These are phyloP conservation scores for Hemibates koningsi DNA, from an alignment of 2,113 vertebrate species.

Conservation along the genomic window DNA sequence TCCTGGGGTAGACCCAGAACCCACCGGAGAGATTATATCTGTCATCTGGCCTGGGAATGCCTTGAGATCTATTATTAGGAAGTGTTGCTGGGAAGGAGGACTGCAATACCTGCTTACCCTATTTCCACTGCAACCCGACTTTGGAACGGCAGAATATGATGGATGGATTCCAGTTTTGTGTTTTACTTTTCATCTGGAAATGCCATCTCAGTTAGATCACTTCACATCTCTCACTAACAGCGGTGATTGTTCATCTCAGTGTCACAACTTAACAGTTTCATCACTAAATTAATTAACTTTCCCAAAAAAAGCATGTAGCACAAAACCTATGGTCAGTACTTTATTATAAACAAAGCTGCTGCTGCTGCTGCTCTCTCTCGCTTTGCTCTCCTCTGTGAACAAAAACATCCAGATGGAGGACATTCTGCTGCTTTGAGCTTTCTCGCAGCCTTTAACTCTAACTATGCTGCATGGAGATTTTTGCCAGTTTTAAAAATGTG, in stretches of 20 bases:
- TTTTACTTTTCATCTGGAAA: neutral
- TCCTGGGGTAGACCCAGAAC: neutral
- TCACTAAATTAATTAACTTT: neutral
- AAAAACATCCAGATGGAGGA: neutral
- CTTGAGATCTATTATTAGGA: neutral
- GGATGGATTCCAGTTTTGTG: neutral
- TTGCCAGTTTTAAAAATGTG: neutral
- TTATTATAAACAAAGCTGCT: neutral
- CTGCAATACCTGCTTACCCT: neutral
- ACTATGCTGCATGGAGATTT: neutral
- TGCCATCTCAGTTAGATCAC: neutral
- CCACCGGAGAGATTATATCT: neutral
- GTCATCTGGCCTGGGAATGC: neutral
- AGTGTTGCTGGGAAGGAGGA: neutral
- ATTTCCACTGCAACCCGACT: neutral
- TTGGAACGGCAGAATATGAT: neutral
- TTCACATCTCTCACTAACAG: neutral
- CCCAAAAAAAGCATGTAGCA: neutral
- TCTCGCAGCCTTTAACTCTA: neutral
- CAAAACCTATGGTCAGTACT: rapidly evolving
- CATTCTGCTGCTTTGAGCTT: neutral
- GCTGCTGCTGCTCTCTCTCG: neutral
- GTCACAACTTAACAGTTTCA: neutral
- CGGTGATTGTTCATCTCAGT: neutral
- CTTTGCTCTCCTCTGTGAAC: neutral